phyloP scores from a whole-genome alignment of 2,797 vertebrate genomes.

The Crenuchus spilurus region DNA sequence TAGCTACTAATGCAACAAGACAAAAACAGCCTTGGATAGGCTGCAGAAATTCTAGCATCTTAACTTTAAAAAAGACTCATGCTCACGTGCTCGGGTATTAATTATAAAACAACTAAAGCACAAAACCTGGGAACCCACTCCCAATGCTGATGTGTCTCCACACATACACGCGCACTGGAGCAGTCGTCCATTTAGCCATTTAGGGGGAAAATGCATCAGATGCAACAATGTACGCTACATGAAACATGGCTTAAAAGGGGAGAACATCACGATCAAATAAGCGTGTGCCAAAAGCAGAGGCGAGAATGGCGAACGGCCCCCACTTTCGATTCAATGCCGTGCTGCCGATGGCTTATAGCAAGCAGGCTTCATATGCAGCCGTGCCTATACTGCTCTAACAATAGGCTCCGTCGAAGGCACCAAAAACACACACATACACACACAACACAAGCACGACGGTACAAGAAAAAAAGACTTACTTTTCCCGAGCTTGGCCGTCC shows the following conservation, averaged over 20 bases:
- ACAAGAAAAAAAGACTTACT: slow-evolving; percentile 80
- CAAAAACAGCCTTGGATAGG: no score
- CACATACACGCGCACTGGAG: not conserved
- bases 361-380: slow-evolving; percentile 26
- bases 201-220: not conserved
- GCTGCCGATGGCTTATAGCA: slow-evolving; percentile 31
- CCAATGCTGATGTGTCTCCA: not conserved
- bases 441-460: slow-evolving; percentile 37
- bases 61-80: no score
- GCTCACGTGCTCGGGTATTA: no score
- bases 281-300: not conserved
- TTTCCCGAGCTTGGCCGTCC: slow-evolving; percentile 95
- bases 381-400: slow-evolving; percentile 48
- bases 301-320: slow-evolving; percentile 37
- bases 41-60: no score
- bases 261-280: no score
- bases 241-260: not conserved
- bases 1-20: no score
- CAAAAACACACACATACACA: slow-evolving; percentile 13
- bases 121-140: slow-evolving; percentile 43
- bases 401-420: slow-evolving; percentile 54
- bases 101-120: slow-evolving; percentile 20
- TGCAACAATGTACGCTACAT: not conserved
- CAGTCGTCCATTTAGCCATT: not conserved
- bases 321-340: slow-evolving; percentile 30